Base-by-base conservation (phyloP, 2,797 vertebrate genomes). In the Alfaro cultratus region DNA sequence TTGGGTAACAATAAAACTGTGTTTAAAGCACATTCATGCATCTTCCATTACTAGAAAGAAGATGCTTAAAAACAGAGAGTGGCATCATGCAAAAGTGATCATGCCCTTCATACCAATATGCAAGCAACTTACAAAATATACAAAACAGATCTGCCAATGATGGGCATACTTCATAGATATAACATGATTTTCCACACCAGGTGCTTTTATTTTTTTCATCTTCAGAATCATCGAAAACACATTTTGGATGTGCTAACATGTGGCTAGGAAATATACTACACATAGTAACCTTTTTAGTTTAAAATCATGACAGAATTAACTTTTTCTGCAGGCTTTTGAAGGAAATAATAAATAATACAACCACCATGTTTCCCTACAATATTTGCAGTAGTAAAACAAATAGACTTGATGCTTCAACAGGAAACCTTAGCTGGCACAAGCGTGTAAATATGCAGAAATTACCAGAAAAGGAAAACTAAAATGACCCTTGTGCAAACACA, bases 401-500 rank as follows among this genome's bases (percentile, higher is more conserved):
- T 8, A 71, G 41, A 46, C 41, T 70, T n/a, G 26, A 70, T 45
- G 39, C 26, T 70, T 68, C 10, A 68, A 41, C 8, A 41, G 23
- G 39, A 70, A 70, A 13, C 39, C 3, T 70, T n/a, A 70, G 39
- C 39, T 46, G 41, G 2, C 6, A 45, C 2, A 70, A 70, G 13
- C 39, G 4, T 31, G 13, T 71, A 45, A 45, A 45, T n/a, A 41
- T 46, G 68, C 68, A 71, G 68, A 71, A 29, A 71, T 41, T 23
- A 68, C 21, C 10, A 71, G 26, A 70, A 36, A 51, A 1, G 12
- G 41, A 36, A 78, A 43, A 7, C 34, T 11, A 4, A 68, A 57
- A 34, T 71, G 47, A 53, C 45, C 46, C 23, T 78, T 72, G 29
- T 78, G 49, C 39, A 60, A 78, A 72, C 67, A 49, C 15, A 64